A percentile compares a stretch with the other conserved stretches of the same genome.
Conservation (phyloP, 2,888 invertebrate species). For the Holacanthella duospinosa region DNA sequence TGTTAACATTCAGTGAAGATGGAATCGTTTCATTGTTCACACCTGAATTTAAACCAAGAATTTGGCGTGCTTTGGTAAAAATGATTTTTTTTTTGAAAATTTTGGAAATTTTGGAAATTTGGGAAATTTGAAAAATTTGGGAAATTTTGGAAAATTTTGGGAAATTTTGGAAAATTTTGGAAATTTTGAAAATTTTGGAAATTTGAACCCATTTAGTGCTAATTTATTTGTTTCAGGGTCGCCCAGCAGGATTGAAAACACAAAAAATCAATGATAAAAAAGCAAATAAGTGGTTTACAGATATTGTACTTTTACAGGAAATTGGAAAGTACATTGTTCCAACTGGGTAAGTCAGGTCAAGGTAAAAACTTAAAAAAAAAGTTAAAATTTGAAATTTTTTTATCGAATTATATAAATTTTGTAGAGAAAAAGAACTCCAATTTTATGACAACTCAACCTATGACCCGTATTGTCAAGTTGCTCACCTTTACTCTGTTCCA, state of each 20-base stretch:
- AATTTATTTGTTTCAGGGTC: conserved; percentile 7
- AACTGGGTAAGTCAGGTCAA: conserved; percentile 18
- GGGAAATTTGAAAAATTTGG: no score
- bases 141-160: no score
- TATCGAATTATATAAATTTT: not conserved
- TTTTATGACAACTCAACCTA: conserved; percentile 21
- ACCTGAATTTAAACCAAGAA: conserved; percentile 15
- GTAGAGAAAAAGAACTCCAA: conserved; percentile 20
- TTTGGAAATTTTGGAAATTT: not conserved
- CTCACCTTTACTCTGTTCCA: conserved; percentile 14
- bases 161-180: no score
- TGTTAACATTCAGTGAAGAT: conserved; percentile 20
- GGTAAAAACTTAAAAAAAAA: not conserved
- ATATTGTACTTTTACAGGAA: conserved; percentile 15
- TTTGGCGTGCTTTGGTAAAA: conserved; percentile 18
- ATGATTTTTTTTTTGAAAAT: not conserved
- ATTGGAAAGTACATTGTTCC: conserved; percentile 16
- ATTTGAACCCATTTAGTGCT: no score
- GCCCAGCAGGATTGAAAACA: conserved; percentile 13
- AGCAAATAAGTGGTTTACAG: conserved; percentile 16
- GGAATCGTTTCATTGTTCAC: conserved; percentile 21
- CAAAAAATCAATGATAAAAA: conserved; percentile 17
- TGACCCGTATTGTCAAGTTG: conserved; percentile 21
- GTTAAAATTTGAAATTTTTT: no score
- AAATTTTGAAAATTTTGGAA: no score